These are phyloP conservation scores for Luehdorfia chinensis DNA, from an alignment of 1,140 invertebrate genomes.

Conservation along the genomic window DNA sequence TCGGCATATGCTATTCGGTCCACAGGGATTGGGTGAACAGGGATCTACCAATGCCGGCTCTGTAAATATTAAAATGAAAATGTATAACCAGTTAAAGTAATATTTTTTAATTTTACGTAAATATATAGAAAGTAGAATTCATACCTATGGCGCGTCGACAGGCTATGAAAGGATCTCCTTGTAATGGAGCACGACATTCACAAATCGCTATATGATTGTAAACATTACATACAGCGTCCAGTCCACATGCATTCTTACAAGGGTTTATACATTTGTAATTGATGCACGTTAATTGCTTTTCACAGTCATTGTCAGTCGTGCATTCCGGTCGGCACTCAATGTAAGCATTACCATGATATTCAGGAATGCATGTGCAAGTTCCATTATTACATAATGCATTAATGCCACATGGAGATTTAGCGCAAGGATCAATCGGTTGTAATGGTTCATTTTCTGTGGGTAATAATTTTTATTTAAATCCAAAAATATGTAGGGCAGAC, in stretches of 20 bases:
- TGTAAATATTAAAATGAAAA: conserved; percentile 46
- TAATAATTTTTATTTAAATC: too few species aligned
- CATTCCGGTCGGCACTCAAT: conserved; percentile 83
- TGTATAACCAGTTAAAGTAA: conserved; percentile 3
- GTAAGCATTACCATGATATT: conserved; percentile 80
- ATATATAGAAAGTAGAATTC: too few species aligned
- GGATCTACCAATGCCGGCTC: conserved; percentile 79
- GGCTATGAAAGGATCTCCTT: conserved; percentile 81
- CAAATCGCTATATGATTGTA: conserved; percentile 84
- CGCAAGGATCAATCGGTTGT: conserved; percentile 77
- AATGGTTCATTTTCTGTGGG: conserved; percentile 32
- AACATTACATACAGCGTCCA: conserved; percentile 78
- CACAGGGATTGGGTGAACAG: conserved; percentile 86
- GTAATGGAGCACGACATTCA: conserved; percentile 78
- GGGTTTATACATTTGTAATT: conserved; percentile 90
- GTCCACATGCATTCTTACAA: conserved; percentile 85
- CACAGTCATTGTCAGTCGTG: conserved; percentile 85
- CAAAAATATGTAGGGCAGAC: too few species aligned
- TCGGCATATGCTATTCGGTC: conserved; percentile 83
- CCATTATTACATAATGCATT: conserved; percentile 85
- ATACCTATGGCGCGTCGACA: conserved; percentile 76
- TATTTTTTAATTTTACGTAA: not conserved
- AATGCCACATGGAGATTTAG: conserved; percentile 84
- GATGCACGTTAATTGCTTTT: conserved; percentile 86
- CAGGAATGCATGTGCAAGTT: conserved; percentile 80